Conservation (phyloP, 2,797 vertebrate genomes). For the Heliangelus exortis region DNA sequence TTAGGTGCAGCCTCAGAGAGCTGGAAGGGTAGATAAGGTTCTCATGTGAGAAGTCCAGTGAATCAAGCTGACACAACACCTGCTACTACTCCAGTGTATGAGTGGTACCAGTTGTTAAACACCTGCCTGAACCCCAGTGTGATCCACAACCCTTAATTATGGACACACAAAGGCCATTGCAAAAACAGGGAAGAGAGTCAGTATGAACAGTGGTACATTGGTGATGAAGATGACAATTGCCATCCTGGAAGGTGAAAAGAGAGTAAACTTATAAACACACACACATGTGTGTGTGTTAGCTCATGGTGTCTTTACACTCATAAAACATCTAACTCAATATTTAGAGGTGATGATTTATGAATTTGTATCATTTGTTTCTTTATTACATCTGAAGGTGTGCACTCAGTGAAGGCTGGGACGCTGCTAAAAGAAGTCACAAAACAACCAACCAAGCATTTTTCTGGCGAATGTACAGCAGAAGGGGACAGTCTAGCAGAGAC, state of each 20-base stretch:
- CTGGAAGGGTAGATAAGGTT: background rate
- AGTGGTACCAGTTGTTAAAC: background rate
- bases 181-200: background rate
- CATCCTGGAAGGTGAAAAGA: background rate
- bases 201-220: rapidly evolving
- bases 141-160: background rate
- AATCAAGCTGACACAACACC: background rate
- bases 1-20: background rate
- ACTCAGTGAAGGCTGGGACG: background rate
- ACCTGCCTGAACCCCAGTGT: background rate
- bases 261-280: background rate
- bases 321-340: background rate
- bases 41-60: background rate
- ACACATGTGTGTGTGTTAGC: background rate
- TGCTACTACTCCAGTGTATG: background rate
- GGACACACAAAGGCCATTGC: background rate
- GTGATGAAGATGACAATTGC: background rate
- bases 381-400: background rate
- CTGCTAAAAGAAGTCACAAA: background rate
- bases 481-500: background rate
- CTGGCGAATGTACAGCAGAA: background rate
- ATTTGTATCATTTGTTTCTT: background rate
- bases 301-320: background rate
- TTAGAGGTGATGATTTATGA: background rate
- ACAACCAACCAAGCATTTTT: background rate